Evolutionary conservation across 2,797 vertebrate species (phyloP).

Genomic region (Botia kubotai): DNA sequence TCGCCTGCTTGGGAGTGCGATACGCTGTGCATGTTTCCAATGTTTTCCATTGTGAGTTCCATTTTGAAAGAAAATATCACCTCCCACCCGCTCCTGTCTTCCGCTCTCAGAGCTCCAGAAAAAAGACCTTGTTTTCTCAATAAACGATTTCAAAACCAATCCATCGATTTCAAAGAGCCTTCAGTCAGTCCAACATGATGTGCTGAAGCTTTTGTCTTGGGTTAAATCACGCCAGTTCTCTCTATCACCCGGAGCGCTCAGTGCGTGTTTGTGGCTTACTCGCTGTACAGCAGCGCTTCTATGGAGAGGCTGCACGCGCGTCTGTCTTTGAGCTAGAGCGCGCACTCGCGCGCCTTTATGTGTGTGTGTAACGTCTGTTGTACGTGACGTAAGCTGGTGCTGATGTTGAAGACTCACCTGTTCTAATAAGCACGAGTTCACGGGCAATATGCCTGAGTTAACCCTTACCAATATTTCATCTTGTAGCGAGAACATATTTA

Average conservation of each 20-base stretch:
- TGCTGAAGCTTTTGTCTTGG: slow-evolving; percentile 61
- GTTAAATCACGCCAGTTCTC: slow-evolving; percentile 42
- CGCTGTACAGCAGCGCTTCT: slow-evolving; percentile 78
- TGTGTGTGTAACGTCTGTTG: slow-evolving; percentile 13
- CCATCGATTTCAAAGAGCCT: slow-evolving; percentile 77
- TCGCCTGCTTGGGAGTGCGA: slow-evolving; percentile 89
- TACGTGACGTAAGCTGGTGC: slow-evolving; percentile 48
- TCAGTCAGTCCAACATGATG: slow-evolving; percentile 72
- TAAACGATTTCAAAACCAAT: slow-evolving; percentile 79
- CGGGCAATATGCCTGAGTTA: neutral
- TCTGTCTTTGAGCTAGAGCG: slow-evolving; percentile 67
- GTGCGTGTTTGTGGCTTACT: slow-evolving; percentile 56
- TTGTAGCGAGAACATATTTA: neutral
- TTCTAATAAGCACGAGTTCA: neutral
- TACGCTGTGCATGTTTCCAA: slow-evolving; percentile 89
- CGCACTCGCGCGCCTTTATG: slow-evolving; percentile 51
- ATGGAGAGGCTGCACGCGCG: slow-evolving; percentile 71
- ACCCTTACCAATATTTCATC: neutral
- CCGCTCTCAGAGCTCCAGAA: slow-evolving; percentile 42
- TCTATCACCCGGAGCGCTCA: slow-evolving; percentile 42
- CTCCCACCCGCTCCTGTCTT: slow-evolving; percentile 64
- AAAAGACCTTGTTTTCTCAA: slow-evolving; percentile 69
- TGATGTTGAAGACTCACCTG: slow-evolving; percentile 50
- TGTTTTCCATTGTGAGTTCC: slow-evolving; percentile 95
- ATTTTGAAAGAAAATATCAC: slow-evolving; percentile 75